Base-by-base conservation (phyloP, 2,113 vertebrate species). In the Pachyramphus minor region DNA sequence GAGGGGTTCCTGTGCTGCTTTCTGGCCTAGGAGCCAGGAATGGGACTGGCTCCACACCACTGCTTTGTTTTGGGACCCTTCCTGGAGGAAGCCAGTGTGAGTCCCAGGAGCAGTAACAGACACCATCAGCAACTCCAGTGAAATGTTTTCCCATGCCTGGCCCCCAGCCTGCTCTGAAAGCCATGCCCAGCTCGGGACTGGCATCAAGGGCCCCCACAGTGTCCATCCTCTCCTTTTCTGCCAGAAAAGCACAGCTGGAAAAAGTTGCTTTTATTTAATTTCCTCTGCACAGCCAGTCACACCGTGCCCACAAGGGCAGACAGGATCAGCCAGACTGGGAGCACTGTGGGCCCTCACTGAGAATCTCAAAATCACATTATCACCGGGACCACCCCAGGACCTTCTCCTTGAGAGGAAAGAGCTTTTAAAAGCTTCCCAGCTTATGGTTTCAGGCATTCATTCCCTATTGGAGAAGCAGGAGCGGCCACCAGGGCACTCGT, bases 261-360 rank as follows among this genome's bases (percentile, higher is more conserved):
- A 87, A 63, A 47, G 52, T 55, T 52, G 30, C 30, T 63, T 66
- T 91, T 55, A 6, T 72, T 47, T 84, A n/a, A 31, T 35, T 75
- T 68, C 27, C 25, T 52, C 58, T 56, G 37, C 60, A 14, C 53
- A 68, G 18, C 15, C 13, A 39, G 20, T 18, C 15, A 53, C 13
- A 2, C 58, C 3, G 3, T 53, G 47, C 45, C 39, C 0, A 0
- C 1, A 3, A 78, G 66, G 37, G 15, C 35, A 39, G n/a, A 21
- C 23, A 33, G 31, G 45, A 58, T 82, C 71, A 49, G 27, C 39
- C 55, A 60, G 7, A 68, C 35, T 3, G 1, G 35, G 39, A 83
- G 30, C 23, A 35, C 41, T 55, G 14, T 8, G 3, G 15, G 41
- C 19, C 30, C 41, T 86, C 0, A 0, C 30, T 80, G 42, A 62